Conservation (phyloP, 2,888 invertebrate genomes). For the Tetranychus truncatus region DNA sequence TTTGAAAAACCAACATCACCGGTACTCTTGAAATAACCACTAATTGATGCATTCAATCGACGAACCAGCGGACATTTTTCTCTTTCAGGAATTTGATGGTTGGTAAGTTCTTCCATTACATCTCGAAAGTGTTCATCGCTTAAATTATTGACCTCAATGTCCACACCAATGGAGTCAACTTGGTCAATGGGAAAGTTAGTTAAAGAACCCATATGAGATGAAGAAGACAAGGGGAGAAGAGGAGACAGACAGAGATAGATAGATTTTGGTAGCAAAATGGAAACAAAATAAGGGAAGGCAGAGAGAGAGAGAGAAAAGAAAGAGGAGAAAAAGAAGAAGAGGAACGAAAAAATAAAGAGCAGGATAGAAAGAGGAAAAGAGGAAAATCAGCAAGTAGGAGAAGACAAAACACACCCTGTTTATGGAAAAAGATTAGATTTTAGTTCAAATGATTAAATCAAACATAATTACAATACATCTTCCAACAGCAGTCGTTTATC, state of each 20-base stretch:
- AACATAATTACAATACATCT: neutral
- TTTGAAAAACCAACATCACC: neutral
- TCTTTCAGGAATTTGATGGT: slow-evolving; percentile 19
- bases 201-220: slow-evolving; percentile 2
- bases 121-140: slow-evolving; percentile 19
- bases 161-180: slow-evolving; percentile 9
- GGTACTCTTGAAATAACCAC: neutral
- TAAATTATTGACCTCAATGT: slow-evolving; percentile 12
- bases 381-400: neutral
- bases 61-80: slow-evolving; percentile 21
- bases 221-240: neutral
- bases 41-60: slow-evolving; percentile 7
- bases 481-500: too few relatives aligned
- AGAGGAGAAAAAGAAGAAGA: neutral
- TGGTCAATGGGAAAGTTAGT: slow-evolving; percentile 1
- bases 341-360: neutral
- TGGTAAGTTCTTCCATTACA: slow-evolving; percentile 21
- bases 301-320: neutral
- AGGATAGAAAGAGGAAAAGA: neutral
- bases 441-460: neutral
- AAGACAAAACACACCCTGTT: neutral
- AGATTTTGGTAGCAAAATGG: neutral
- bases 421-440: neutral
- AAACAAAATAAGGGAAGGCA: neutral
- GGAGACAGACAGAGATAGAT: neutral